Evolutionary conservation across 2,113 vertebrate species (phyloP), one percentile per base, ranked within the genome.

Genomic region (Hippoglossus stenolepis): DNA sequence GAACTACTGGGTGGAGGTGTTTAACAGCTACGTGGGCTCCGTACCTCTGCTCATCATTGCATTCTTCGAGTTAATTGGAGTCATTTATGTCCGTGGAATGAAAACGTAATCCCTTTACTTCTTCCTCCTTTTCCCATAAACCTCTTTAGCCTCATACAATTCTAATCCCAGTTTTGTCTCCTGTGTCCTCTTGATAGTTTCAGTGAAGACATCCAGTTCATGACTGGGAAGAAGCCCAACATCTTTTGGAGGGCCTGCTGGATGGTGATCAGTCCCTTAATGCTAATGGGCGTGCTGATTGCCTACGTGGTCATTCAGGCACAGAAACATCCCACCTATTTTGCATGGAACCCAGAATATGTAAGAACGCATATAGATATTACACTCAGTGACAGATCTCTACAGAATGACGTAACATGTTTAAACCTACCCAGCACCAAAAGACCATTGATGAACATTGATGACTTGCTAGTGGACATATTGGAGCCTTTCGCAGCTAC

Each of bases 1-100:
- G 2, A 97, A 93, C 91, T 98, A 99, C 90, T 98, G 97, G 97
- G 93, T 98, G 38, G 96, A 96, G 90, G 88, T 97, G 79, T 98
- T 98, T 31, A 97, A 97, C 82, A 91, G 66, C 76, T 96, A 96
- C 0, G 95, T 92, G 0, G 95, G 89, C 5, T 95, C 96, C 0
- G 26, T 97, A 15, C 96, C 96, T 70, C 93, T 98, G 58, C 89
- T 98, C 47, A 38, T 97, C 78, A 89, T 98, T 0, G 96, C 96
- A 12, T 95, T 97, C 83, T 94, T 95, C 57, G 97, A 99, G 90
- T 84, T 97, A 20, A 65, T 88, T 0, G 93, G 92, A 1, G 94
- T 98, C 8, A 62, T 70, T 0, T 95, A 95, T 0, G 15, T 97
- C 60, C 95, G 95, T 2, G 97, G 97, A 57, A 93, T 96, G 73